A percentile compares a stretch with the other conserved stretches of the same genome.
phyloP scores from a whole-genome alignment of 2,888 invertebrate genomes.

The Oasisia sp. region DNA sequence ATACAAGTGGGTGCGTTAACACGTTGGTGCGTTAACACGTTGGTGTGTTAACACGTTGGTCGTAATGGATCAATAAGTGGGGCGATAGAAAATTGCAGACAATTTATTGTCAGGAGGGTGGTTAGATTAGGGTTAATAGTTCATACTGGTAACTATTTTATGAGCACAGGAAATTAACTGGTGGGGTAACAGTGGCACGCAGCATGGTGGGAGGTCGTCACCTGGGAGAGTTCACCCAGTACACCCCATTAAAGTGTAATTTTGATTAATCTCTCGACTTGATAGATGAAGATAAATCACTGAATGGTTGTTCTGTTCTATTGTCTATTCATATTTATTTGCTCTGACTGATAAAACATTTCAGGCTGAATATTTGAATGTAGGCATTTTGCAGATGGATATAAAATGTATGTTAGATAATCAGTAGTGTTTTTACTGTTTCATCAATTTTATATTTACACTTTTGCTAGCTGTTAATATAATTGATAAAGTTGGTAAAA shows the following conservation, averaged over 20 bases:
- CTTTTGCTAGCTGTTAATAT: neutral
- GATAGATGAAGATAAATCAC: slow-evolving; percentile 13
- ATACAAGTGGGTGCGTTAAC: neutral
- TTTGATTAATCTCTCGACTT: neutral
- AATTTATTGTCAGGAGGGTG: neutral
- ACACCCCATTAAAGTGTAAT: neutral
- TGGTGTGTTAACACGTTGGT: neutral
- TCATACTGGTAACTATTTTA: too few relatives aligned
- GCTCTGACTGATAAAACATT: too few relatives aligned
- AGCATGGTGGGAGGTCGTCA: neutral
- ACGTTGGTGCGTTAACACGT: neutral
- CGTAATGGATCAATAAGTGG: neutral
- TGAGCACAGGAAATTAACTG: too few relatives aligned
- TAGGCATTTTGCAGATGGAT: too few relatives aligned
- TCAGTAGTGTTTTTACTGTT: neutral
- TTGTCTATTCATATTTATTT: neutral
- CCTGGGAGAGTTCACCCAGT: neutral
- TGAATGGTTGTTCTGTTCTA: neutral
- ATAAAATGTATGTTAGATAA: too few relatives aligned
- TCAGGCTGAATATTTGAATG: too few relatives aligned
- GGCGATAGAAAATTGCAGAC: neutral
- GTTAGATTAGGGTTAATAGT: neutral
- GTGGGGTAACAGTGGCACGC: neutral
- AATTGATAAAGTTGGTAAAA: neutral
- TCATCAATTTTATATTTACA: neutral